Evolutionary conservation across 2,888 invertebrate genomes (phyloP).

Genomic region (Adineta ricciae): DNA sequence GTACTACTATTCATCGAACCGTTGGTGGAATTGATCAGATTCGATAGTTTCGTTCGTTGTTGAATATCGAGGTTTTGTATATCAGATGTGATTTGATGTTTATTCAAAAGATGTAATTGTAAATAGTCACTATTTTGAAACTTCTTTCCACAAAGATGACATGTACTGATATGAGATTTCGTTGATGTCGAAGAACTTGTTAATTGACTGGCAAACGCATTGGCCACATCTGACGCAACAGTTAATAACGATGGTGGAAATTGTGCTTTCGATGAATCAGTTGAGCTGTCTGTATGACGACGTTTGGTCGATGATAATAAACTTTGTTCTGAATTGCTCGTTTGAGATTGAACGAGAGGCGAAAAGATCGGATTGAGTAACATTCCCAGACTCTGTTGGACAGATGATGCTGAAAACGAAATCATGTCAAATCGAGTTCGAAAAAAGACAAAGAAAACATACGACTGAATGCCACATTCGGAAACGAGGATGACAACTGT

Average conservation of each 20-base stretch:
- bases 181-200: neutral
- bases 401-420: neutral
- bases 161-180: constrained; percentile 43
- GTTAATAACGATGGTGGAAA: neutral
- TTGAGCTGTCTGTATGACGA: neutral
- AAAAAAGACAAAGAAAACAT: no score
- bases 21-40: neutral
- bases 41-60: neutral
- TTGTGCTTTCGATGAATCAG: neutral
- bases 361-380: constrained; percentile 9
- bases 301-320: neutral
- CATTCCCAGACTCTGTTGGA: constrained; percentile 4
- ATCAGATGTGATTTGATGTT: neutral
- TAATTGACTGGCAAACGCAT: neutral
- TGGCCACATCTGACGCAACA: constrained; percentile 1
- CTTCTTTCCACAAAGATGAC: constrained; percentile 69
- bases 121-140: constrained; percentile 48
- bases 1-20: neutral
- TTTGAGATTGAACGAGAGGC: neutral
- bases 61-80: neutral
- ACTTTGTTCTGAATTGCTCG: neutral
- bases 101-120: constrained; percentile 41
- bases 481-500: neutral
- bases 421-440: neutral
- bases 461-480: neutral